A percentile compares a stretch with the other conserved stretches of the same genome.
phyloP scores from a whole-genome alignment of 2,888 invertebrate species.

The Standfussiana lucernea region DNA sequence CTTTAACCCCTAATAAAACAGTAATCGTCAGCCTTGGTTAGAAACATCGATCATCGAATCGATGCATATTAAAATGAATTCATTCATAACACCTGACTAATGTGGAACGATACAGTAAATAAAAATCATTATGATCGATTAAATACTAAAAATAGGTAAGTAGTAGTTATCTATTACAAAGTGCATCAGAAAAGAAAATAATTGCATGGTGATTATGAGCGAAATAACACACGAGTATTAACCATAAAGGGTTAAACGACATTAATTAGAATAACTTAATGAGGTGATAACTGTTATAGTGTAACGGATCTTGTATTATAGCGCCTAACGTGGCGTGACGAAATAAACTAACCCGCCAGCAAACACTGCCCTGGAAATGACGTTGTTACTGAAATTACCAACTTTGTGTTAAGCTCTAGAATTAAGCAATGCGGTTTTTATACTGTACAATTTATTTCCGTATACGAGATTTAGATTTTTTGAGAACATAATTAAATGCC shows the following conservation, averaged over 20 bases:
- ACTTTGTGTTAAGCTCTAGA: slow-evolving; percentile 18
- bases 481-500: neutral
- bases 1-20: no score
- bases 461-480: neutral
- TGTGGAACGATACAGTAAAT: neutral
- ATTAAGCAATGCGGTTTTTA: slow-evolving; percentile 24
- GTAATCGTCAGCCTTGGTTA: no score
- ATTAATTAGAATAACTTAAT: slow-evolving; percentile 37
- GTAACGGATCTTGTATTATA: slow-evolving; percentile 54
- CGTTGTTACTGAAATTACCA: slow-evolving; percentile 21
- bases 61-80: slow-evolving; percentile 27
- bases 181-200: neutral
- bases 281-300: slow-evolving; percentile 48
- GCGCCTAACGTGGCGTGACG: slow-evolving; percentile 61
- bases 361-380: slow-evolving; percentile 50
- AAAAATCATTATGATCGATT: neutral
- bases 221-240: slow-evolving; percentile 6
- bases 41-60: no score
- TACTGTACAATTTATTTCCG: slow-evolving; percentile 8
- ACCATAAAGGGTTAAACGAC: slow-evolving; percentile 21
- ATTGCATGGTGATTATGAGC: neutral
- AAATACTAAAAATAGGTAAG: neutral
- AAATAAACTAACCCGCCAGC: slow-evolving; percentile 53
- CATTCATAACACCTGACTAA: slow-evolving; percentile 10
- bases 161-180: neutral